Base-by-base conservation (phyloP, 2,888 invertebrate species). In the Hoplodrina blanda region DNA sequence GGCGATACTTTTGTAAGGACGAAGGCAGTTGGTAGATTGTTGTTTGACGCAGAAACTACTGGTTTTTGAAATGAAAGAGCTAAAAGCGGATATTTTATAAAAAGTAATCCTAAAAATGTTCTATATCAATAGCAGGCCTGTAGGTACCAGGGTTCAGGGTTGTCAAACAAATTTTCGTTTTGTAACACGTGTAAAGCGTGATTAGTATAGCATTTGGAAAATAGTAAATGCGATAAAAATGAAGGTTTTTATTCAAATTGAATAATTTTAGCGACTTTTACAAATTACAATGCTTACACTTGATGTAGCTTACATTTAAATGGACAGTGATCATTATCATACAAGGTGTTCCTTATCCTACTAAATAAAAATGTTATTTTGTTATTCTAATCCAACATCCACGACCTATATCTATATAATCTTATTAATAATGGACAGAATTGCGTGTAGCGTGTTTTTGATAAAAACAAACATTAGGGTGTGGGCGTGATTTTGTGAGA, bases 401-500 rank as follows among this genome's bases (percentile, higher is more conserved):
- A 91, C 88, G 85, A 89, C 90, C 91, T 92, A 92, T 83, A 78
- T 63, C 73, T 83, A 85, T 79, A 63, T 79, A 81, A 82, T 82
- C 94, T 94, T 95, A 94, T 75, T 81, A 88, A 89, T 79, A 96
- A 94, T 96, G 95, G 95, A 96, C 95, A 96, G 95, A 95, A 92
- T 96, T 95, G 95, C 95, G 90, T 94, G 92, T 94, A 92, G 95
- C 94, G 94, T 95, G 92, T 91, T 82, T 85, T 74, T 87, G 87
- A 88, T 89, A 83, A 85, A 88, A 84, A 81, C 83, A 89, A 80
- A 82, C 75, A 76, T 84, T 84, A 86, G 89, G 88, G 89, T 88
- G 89, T 84, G 83, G 37, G 91, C 89, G 91, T 88, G 89, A 84
- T 71, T 78, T 69, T 59, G 57, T 53, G 67, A 37, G 19, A 53